Evolutionary conservation across 2,113 vertebrate species (phyloP).

Genomic region (Datnioides undecimradiatus): DNA sequence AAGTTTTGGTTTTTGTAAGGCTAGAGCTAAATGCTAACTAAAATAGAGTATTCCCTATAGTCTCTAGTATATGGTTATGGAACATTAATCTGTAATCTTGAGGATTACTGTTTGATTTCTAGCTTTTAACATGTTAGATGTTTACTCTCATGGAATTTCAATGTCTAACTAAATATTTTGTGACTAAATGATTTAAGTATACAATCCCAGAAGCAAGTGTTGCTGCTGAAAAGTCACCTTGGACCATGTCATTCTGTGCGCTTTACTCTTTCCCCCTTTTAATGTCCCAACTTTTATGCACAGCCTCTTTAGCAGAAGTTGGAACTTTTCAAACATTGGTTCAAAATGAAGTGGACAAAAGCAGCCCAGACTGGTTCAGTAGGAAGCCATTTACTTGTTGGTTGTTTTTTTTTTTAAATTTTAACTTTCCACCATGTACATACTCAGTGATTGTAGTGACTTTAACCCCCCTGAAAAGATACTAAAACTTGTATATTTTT

Average conservation of each 20-base stretch:
- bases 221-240: not conserved
- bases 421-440: constrained; percentile 12
- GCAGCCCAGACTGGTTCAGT: not conserved
- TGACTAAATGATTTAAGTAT: constrained; percentile 9
- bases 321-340: not conserved
- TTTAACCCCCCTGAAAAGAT: not conserved
- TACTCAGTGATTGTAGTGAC: constrained; percentile 3
- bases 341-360: not conserved
- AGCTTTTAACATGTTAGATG: not conserved
- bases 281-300: not conserved
- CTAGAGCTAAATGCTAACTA: not conserved
- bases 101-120: not conserved
- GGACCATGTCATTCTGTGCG: not conserved
- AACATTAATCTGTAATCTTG: not conserved
- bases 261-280: not conserved
- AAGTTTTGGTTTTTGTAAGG: not conserved
- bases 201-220: constrained; percentile 2
- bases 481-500: constrained; percentile 42
- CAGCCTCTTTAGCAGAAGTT: not conserved
- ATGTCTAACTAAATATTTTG: constrained; percentile 2
- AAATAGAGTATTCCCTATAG: no score
- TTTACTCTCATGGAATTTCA: not conserved
- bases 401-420: not conserved
- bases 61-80: not conserved
- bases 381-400: not conserved